Conservation (phyloP, 2,797 vertebrate genomes). For the Phoebastria nigripes region DNA sequence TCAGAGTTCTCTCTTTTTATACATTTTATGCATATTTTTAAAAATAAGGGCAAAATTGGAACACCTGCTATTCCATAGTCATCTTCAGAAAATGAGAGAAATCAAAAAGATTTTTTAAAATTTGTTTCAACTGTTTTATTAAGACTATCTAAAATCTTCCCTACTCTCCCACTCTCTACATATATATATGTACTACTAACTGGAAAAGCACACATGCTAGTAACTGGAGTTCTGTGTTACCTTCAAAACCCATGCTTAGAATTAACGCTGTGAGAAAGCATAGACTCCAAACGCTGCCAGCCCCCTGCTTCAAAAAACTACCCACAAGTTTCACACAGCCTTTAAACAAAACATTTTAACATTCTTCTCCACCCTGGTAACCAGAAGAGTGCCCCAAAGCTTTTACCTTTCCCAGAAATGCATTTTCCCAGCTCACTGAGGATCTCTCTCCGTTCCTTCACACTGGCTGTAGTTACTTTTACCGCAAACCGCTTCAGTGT, state of each 20-base stretch:
- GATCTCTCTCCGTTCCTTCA: conserved; percentile 91
- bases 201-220: background rate
- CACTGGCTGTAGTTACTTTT: conserved; percentile 92
- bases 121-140: background rate
- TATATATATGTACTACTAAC: too few relatives aligned
- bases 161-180: too few relatives aligned
- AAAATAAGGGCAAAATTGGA: background rate
- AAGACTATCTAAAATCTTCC: background rate
- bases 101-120: background rate
- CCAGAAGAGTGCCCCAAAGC: background rate
- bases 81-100: background rate
- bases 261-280: background rate
- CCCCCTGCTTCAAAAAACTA: background rate
- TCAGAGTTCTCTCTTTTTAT: background rate
- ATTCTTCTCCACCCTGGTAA: background rate
- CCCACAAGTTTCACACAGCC: background rate
- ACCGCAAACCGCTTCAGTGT: conserved; percentile 93
- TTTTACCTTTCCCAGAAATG: conserved; percentile 86
- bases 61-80: fast-evolving
- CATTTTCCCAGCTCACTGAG: conserved; percentile 87
- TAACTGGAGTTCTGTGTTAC: background rate
- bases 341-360: background rate
- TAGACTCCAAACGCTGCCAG: background rate
- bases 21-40: background rate
- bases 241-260: fast-evolving